Conservation (phyloP, 2,888 invertebrate species). For the Exocentrus adspersus region DNA sequence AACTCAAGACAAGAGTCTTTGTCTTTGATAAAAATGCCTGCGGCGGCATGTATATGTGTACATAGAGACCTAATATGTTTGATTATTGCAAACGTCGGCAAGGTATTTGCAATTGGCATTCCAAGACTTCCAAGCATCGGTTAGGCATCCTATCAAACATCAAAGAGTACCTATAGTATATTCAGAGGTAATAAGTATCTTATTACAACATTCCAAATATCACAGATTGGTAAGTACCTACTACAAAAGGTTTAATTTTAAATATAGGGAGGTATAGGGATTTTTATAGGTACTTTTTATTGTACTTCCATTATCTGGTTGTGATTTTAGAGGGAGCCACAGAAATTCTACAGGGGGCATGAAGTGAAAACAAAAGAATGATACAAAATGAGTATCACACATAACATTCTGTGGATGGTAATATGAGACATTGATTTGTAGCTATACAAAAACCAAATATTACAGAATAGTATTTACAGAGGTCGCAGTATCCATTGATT, state of each 20-base stretch:
- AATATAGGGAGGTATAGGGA: too few species aligned
- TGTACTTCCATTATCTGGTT: too few species aligned
- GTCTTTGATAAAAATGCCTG: conserved; percentile 22
- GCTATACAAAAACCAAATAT: neutral
- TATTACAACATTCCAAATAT: conserved; percentile 11
- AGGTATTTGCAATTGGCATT: conserved; percentile 36
- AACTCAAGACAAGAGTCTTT: too few species aligned
- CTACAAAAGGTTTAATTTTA: too few species aligned
- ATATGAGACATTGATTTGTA: neutral
- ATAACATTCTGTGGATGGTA: too few species aligned
- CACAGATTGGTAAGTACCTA: conserved; percentile 7
- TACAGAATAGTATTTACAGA: neutral
- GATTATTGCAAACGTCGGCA: conserved; percentile 38
- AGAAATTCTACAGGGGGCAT: too few species aligned
- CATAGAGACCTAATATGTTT: too few species aligned
- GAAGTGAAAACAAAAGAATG: too few species aligned
- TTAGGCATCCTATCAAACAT: conserved; percentile 27
- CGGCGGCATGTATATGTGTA: conserved; percentile 25
- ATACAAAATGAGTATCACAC: too few species aligned
- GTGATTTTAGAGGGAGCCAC: too few species aligned
- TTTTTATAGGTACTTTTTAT: too few species aligned
- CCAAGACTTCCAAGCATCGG: conserved; percentile 32
- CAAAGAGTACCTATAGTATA: conserved; percentile 28
- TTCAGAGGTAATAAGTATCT: conserved; percentile 22
- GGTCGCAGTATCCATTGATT: neutral